Evolutionary conservation across 2,888 invertebrate species (phyloP), one percentile per base, ranked within the genome.

Genomic region (Conomelus anceps): DNA sequence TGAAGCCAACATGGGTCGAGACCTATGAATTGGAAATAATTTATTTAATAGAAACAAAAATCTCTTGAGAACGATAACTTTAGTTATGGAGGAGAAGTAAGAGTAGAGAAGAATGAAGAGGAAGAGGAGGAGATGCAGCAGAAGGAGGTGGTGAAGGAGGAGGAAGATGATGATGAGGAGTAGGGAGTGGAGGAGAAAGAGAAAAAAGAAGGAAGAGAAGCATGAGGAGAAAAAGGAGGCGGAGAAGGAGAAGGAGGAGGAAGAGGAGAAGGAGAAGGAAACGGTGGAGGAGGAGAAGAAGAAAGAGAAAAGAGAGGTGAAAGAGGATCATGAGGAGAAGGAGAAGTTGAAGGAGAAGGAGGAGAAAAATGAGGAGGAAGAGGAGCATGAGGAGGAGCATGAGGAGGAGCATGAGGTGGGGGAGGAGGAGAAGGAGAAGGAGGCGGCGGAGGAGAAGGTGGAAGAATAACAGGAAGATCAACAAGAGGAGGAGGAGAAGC

Each of bases 191-290:
- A 85, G 17, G 85, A 85, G 17, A 22, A 85, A 85, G 85, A 85
- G n/a, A 22, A 85, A 85, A 13, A 85, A 22, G 11, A 85, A 85
- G 85, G n/a, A 85, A 13, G n/a, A 22, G 11, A 85, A 85, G 85
- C 9, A 85, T 11, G n/a, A 22, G 22, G 17, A 85, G 85, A 85
- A 85, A 13, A 85, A 85, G 85, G n/a, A 85, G 85, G n/a, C 9
- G 11, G 17, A 85, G 22, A n/a, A 85, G 22, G 23, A 85, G 22
- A n/a, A 85, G 22, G 17, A 85, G 22, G 85, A 85, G 22, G n/a
- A 85, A 22, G n/a, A 85, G 85, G n/a, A 85, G 85, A 85, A 85
- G 85, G n/a, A 85, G 85, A 85, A 85, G 85, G n/a, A 85, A 22
- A 85, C 9, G 85, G n/a, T 20, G 85, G n/a, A 85, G 85, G n/a